phyloP scores from a whole-genome alignment of 2,888 invertebrate species.

The Aphodius granarius region DNA sequence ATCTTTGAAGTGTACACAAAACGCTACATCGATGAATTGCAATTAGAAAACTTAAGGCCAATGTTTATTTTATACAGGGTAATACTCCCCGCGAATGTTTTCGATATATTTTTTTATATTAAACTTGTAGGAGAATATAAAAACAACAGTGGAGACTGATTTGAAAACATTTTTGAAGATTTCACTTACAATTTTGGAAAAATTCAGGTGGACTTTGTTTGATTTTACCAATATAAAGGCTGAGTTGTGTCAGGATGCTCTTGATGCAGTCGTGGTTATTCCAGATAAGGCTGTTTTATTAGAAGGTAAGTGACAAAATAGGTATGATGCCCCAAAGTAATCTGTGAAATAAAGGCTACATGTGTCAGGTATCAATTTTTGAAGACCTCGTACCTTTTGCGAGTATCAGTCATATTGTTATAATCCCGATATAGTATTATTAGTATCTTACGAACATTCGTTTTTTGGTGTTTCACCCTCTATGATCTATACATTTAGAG shows the following conservation, averaged over 20 bases:
- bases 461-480: too few relatives aligned
- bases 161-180: slow-evolving; percentile 20
- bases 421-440: too few relatives aligned
- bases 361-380: too few relatives aligned
- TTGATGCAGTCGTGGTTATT: slow-evolving; percentile 31
- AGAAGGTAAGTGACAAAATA: neutral
- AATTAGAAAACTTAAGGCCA: slow-evolving; percentile 21
- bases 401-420: too few relatives aligned
- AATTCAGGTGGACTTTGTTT: slow-evolving; percentile 41
- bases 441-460: too few relatives aligned
- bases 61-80: slow-evolving; percentile 19
- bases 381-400: too few relatives aligned
- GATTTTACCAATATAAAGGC: slow-evolving; percentile 40
- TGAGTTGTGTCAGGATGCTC: slow-evolving; percentile 36
- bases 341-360: too few relatives aligned
- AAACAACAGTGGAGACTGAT: slow-evolving; percentile 4
- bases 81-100: slow-evolving; percentile 1
- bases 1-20: slow-evolving; percentile 26
- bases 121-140: slow-evolving; percentile 16
- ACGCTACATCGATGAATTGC: slow-evolving; percentile 17
- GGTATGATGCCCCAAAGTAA: too few relatives aligned
- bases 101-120: slow-evolving; percentile 9
- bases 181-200: slow-evolving; percentile 40
- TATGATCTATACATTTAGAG: too few relatives aligned
- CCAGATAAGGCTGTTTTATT: neutral